Evolutionary conservation across 2,113 vertebrate genomes (phyloP), one percentile per base, ranked within the genome.

Genomic region (Muscicapa adusta): DNA sequence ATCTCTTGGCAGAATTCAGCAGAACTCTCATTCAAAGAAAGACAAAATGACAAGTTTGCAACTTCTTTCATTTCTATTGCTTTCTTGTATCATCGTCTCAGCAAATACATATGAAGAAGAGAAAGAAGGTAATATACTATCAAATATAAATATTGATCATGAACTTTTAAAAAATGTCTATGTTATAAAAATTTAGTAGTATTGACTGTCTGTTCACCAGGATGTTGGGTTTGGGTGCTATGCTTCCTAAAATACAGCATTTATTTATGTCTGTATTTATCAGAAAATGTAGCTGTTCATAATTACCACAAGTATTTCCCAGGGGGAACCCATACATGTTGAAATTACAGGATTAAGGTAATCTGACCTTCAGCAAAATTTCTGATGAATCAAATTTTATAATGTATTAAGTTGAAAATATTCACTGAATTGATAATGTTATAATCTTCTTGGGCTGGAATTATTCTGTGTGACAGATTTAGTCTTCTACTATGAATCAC

Each of bases 51-150:
- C 78, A 80, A 91, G 42, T 56, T 38, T 75, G n/a, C 91, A 18
- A 25, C 57, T 89, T n/a, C n/a, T 95, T 48, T 76, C 76, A 34
- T 10, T 97, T 86, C 82, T 97, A 51, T 56, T 98, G 53, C 33
- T 98, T 85, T 83, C 93, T 42, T 94, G 58, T 68, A 20, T 93
- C 85, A 78, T 92, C 81, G 31, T 47, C 47, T 83, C 96, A 68
- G 91, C 91, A 81, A 91, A 93, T 33, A 56, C 94, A 43, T 31
- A 82, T 8, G 97, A 94, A 96, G 83, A 79, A 89, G 96, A 91
- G 45, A 68, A 47, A 91, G 80, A 93, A 98, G 98, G 98, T 98
- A 97, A 98, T 95, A 91, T 43, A 28, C 51, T 85, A 31, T 70
- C 53, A 89, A 90, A 92, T 66, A 77, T 88, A 75, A 36, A 31